Evolutionary conservation across 2,797 vertebrate genomes (phyloP), one percentile per base, ranked within the genome.

Genomic region (Helicolenus hilgendorfi): DNA sequence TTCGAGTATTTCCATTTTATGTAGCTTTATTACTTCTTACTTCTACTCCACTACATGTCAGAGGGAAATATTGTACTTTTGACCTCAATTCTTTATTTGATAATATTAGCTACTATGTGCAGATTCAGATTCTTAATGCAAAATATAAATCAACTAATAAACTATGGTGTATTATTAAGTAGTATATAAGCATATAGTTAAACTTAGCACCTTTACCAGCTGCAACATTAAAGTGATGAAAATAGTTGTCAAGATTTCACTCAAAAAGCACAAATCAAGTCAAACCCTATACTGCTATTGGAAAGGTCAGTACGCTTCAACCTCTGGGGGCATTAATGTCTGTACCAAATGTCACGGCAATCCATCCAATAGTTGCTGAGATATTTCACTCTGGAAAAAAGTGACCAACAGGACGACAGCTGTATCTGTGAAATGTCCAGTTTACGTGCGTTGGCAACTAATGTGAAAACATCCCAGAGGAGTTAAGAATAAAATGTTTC

Each of bases 131-230:
- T 0, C 41, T 45, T 45, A 45, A 18, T 45, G 15, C 35, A 3
- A 5, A 7, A 45, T 18, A 45, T 45, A 45, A 45, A 45, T 18
- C 41, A 18, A 45, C 41, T 45, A 45, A 18, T 45, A 18, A 18
- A 18, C 41, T 45, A 18, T 45, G 41, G 41, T 18, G 15, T 45
- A 45, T 45, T 45, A 18, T 45, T 45, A 18, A 45, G 41, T 45
- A 45, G 41, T 18, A 18, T 18, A 7, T 45, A 45, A 45, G 41
- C 41, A 0, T 45, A 0, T 18, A 45, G 41, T 45, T 45, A 0
- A 45, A 45, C 18, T 45, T 0, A 45, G 15, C 41, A 45, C 41
- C 41, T 0, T 45, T 45, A 45, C 41, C 41, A 45, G 41, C 15
- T 18, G 41, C 41, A 18, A 45, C 41, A 45, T 45, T 45, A 45